Conservation (phyloP, 2,797 vertebrate species). For the Rhinophrynus dorsalis region DNA sequence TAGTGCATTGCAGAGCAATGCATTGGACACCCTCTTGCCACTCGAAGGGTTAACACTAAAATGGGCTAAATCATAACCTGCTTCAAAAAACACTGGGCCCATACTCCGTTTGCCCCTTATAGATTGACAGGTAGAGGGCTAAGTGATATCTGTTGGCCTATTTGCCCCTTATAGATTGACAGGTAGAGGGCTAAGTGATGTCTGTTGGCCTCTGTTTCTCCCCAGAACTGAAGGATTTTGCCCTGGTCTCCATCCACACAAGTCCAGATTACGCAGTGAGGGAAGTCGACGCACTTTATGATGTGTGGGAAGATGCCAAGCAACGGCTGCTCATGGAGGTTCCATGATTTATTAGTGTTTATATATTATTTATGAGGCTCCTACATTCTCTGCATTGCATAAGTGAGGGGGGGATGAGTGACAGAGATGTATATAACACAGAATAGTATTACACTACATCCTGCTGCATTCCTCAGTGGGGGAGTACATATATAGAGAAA, state of each 20-base stretch:
- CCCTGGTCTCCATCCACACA: constrained; percentile 41
- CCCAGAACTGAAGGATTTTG: constrained; percentile 44
- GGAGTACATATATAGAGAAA: neutral
- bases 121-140: too few species aligned
- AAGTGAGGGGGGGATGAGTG: neutral
- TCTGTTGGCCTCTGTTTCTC: neutral
- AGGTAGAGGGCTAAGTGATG: too few species aligned
- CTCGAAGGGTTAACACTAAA: too few species aligned
- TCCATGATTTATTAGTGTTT: neutral
- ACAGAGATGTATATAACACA: neutral
- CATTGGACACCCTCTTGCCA: too few species aligned
- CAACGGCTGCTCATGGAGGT: constrained; percentile 45
- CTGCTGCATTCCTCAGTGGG: neutral
- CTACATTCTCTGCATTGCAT: constrained; percentile 2
- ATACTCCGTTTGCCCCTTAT: too few species aligned
- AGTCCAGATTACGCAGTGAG: constrained; percentile 46
- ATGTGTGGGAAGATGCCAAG: constrained; percentile 46
- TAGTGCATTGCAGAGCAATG: too few species aligned
- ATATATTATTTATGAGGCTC: constrained; percentile 9
- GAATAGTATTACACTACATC: neutral
- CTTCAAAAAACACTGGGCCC: too few species aligned
- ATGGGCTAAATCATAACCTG: too few species aligned
- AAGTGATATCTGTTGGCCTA: too few species aligned
- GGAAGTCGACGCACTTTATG: constrained; percentile 45
- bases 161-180: too few species aligned